phyloP scores from a whole-genome alignment of 2,113 vertebrate genomes.

The Melanocharis versteri region DNA sequence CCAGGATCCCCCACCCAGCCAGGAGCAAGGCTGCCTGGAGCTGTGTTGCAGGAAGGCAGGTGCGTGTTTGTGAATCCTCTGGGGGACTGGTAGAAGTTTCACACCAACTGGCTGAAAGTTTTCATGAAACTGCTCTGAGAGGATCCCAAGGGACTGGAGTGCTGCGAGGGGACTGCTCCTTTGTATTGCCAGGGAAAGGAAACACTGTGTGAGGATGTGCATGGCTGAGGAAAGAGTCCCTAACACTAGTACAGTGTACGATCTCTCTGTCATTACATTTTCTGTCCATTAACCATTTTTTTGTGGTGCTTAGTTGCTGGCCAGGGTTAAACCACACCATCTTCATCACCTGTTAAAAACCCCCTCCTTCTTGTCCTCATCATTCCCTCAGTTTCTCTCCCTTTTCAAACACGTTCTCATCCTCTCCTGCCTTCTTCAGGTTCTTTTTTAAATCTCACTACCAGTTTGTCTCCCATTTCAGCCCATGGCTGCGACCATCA shows the following conservation, averaged over 20 bases:
- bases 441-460: not conserved
- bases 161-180: not conserved
- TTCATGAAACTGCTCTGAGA: not conserved
- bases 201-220: not conserved
- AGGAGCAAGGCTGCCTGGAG: not conserved
- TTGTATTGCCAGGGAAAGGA: not conserved
- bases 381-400: not conserved
- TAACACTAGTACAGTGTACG: not conserved
- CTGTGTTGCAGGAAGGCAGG: not conserved
- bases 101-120: not conserved
- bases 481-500: not conserved
- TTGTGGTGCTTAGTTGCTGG: not conserved
- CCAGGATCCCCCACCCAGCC: not conserved
- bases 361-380: not conserved
- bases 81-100: not conserved
- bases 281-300: not conserved
- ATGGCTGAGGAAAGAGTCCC: not conserved
- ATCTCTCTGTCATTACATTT: not conserved
- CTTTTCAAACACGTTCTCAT: not conserved
- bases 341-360: not conserved
- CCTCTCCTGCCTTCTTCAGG: not conserved
- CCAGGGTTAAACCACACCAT: not conserved
- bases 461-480: not conserved
- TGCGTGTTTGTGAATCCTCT: not conserved
- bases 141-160: not conserved